phyloP scores from a whole-genome alignment of 1,140 invertebrate genomes.

The Pomacea maculata region DNA sequence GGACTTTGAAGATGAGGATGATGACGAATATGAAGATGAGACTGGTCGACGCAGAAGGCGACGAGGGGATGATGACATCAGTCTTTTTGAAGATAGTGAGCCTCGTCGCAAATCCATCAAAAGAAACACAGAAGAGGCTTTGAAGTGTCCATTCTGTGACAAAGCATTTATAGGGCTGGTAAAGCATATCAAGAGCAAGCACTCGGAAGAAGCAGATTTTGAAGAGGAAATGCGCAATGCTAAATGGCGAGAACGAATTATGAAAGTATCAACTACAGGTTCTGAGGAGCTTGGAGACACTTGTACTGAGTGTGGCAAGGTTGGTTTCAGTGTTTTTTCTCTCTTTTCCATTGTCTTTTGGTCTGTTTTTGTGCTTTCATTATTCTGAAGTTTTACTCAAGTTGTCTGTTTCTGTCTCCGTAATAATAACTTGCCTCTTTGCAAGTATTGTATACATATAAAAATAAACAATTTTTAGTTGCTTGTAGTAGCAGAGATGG shows the following conservation, averaged over 20 bases:
- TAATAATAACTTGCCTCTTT: too few relatives aligned
- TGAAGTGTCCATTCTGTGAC: constrained; percentile 63
- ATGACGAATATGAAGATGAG: constrained; percentile 41
- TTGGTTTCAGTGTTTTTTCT: neutral
- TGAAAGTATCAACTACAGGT: constrained; percentile 60
- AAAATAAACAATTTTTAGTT: too few relatives aligned
- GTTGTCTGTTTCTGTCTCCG: too few relatives aligned
- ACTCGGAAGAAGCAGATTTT: constrained; percentile 58
- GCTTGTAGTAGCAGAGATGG: too few relatives aligned
- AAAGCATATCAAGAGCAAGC: constrained; percentile 61
- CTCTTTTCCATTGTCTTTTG: too few relatives aligned
- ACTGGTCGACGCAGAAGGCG: constrained; percentile 35
- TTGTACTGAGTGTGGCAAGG: constrained; percentile 60
- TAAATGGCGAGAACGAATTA: constrained; percentile 61
- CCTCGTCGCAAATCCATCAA: constrained; percentile 54
- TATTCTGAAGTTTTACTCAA: too few relatives aligned
- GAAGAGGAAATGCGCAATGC: constrained; percentile 63
- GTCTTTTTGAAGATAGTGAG: constrained; percentile 58
- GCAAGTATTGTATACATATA: too few relatives aligned
- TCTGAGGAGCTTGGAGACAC: constrained; percentile 54
- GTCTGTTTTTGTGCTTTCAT: too few relatives aligned
- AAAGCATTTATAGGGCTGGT: constrained; percentile 61
- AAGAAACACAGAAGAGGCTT: constrained; percentile 58
- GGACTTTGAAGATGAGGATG: constrained; percentile 38
- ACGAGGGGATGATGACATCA: constrained; percentile 51